These are phyloP conservation scores for Neria commutata DNA, from an alignment of 2,888 invertebrate species.

Conservation along the genomic window DNA sequence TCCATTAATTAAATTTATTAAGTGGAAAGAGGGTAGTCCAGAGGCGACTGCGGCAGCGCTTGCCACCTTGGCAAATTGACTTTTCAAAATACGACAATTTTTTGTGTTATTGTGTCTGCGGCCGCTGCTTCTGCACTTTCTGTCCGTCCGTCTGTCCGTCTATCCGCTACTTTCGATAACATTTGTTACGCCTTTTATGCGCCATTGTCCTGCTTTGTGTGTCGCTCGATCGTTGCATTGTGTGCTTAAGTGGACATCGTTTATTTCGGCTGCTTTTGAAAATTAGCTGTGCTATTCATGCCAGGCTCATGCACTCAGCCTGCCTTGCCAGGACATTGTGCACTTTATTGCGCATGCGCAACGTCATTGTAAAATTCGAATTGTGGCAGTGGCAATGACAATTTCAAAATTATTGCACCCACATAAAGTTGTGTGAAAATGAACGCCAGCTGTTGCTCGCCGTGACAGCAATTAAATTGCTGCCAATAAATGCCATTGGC, in stretches of 20 bases:
- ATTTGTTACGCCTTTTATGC: constrained; percentile 23
- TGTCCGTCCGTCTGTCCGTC: too few species aligned
- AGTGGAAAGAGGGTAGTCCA: constrained; percentile 4
- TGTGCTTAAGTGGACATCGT: constrained; percentile 49
- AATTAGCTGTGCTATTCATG: constrained; percentile 52
- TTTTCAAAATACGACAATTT: background rate
- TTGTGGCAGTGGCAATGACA: too few species aligned
- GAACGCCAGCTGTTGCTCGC: constrained; percentile 1
- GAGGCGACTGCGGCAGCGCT: background rate
- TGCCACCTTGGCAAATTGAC: constrained; percentile 10
- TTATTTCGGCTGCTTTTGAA: constrained; percentile 47
- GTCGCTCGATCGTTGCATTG: constrained; percentile 11
- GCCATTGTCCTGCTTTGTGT: constrained; percentile 8
- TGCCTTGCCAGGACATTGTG: background rate
- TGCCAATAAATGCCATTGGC: too few species aligned
- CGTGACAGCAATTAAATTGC: too few species aligned
- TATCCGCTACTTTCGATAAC: background rate
- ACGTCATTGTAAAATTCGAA: background rate
- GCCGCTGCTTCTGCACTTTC: background rate
- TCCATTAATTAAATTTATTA: constrained; percentile 51
- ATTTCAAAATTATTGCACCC: background rate
- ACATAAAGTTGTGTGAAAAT: background rate
- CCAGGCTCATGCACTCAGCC: background rate
- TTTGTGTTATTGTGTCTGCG: background rate
- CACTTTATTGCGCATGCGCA: constrained; percentile 4